Conservation (phyloP, 37 sponge, comb jelly and placozoan genomes). For the Agelas oroides region DNA sequence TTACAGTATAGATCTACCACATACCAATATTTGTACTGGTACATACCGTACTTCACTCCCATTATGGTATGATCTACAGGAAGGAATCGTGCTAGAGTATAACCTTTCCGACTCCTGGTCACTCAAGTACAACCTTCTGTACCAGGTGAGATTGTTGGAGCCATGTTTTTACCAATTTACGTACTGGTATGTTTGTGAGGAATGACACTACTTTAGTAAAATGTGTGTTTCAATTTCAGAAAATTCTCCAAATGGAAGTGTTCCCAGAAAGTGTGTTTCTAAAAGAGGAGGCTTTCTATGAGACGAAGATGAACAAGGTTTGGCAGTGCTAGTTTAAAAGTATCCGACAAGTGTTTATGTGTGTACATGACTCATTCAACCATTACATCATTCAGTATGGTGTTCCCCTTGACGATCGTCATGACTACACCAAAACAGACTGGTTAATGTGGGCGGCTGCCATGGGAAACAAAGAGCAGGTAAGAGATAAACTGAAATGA, state of each 20-base stretch:
- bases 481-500: neutral
- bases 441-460: conserved; percentile 88
- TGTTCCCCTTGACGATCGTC: conserved; percentile 70
- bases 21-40: too few relatives aligned
- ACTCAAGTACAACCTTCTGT: conserved; percentile 82
- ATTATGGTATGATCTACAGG: too few relatives aligned
- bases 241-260: conserved; percentile 40
- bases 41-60: too few relatives aligned
- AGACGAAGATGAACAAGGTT: conserved; percentile 48
- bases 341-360: too few relatives aligned
- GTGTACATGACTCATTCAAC: too few relatives aligned
- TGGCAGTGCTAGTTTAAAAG: too few relatives aligned
- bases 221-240: too few relatives aligned
- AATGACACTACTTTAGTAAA: too few relatives aligned
- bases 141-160: conserved; percentile 19
- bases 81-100: conserved; percentile 56
- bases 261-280: conserved; percentile 58
- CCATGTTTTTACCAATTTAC: too few relatives aligned
- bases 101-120: conserved; percentile 67
- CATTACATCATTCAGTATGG: conserved; percentile 56
- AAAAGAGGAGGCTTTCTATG: conserved; percentile 42
- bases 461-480: conserved; percentile 56
- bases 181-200: too few relatives aligned
- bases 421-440: conserved; percentile 74
- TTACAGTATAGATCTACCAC: too few relatives aligned